phyloP scores from a whole-genome alignment of 2,888 invertebrate genomes.

The Acheta domesticus region DNA sequence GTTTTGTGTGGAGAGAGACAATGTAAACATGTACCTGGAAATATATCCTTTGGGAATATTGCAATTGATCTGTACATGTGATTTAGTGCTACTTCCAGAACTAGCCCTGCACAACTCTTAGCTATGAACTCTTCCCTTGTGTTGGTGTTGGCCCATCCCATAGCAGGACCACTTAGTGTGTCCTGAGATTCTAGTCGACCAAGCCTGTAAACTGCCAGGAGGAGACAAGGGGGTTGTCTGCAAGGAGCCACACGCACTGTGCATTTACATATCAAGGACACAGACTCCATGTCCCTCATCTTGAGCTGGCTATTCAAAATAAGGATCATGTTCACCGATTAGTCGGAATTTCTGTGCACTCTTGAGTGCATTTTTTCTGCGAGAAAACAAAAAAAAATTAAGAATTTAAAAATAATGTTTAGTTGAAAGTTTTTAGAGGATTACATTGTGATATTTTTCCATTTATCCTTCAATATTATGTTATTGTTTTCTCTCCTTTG shows the following conservation, averaged over 20 bases:
- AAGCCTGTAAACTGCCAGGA: background rate
- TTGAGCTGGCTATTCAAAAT: background rate
- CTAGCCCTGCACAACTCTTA: background rate
- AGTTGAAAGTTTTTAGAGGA: too few relatives aligned
- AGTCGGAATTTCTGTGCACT: background rate
- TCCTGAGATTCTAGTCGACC: conserved; percentile 18
- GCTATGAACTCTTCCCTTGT: background rate
- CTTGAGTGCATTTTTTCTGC: background rate
- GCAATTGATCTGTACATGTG: too few relatives aligned
- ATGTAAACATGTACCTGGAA: too few relatives aligned
- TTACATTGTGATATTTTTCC: too few relatives aligned
- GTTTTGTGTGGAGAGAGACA: too few relatives aligned
- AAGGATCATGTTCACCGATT: background rate
- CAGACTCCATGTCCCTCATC: background rate
- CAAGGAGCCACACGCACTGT: background rate
- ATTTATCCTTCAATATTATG: too few relatives aligned
- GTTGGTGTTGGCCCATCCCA: conserved; percentile 18
- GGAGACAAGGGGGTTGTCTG: background rate
- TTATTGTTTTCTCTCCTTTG: too few relatives aligned
- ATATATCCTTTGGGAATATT: too few relatives aligned
- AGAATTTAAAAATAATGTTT: too few relatives aligned
- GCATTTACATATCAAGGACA: background rate
- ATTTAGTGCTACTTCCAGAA: background rate
- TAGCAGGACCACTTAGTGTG: background rate
- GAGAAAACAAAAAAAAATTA: background rate